phyloP scores from a whole-genome alignment of 1,140 invertebrate genomes.

The Lasioglossum albipes region DNA sequence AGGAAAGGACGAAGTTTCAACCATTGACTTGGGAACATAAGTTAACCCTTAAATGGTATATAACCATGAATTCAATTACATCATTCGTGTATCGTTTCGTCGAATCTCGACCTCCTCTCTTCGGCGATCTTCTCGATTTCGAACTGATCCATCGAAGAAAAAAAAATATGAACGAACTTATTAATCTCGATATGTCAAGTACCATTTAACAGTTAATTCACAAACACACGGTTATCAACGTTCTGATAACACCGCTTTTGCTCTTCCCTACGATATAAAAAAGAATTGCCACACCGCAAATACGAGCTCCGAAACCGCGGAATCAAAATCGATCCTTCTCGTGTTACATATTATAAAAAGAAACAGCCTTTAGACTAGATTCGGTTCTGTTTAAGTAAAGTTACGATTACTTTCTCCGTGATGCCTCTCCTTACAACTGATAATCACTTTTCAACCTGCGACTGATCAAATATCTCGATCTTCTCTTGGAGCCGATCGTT shows the following conservation, averaged over 20 bases:
- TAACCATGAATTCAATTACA: too few relatives aligned
- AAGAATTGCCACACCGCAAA: neutral
- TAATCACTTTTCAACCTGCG: neutral
- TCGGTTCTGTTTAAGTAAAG: slow-evolving; percentile 35
- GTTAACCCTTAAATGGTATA: slow-evolving; percentile 8
- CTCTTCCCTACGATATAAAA: neutral
- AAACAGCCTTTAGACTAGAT: slow-evolving; percentile 65
- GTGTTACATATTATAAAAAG: slow-evolving; percentile 18
- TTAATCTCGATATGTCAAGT: neutral
- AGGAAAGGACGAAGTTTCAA: neutral
- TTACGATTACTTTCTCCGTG: slow-evolving; percentile 8
- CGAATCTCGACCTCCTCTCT: too few relatives aligned
- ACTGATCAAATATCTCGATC: neutral
- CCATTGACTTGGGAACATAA: neutral
- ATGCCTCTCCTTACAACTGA: neutral
- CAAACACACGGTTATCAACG: slow-evolving; percentile 3
- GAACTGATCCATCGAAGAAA: neutral
- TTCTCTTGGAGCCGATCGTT: too few relatives aligned
- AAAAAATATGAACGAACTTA: neutral
- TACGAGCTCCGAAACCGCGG: neutral
- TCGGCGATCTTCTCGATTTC: too few relatives aligned
- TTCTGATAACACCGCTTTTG: neutral
- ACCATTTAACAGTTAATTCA: slow-evolving; percentile 1
- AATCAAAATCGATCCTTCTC: slow-evolving; percentile 19
- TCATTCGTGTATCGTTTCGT: too few relatives aligned